Percentiles rank a stretch among this genome's conserved stretches.
Conservation (phyloP, 2,113 vertebrate species). For the Calidris pugnax region DNA sequence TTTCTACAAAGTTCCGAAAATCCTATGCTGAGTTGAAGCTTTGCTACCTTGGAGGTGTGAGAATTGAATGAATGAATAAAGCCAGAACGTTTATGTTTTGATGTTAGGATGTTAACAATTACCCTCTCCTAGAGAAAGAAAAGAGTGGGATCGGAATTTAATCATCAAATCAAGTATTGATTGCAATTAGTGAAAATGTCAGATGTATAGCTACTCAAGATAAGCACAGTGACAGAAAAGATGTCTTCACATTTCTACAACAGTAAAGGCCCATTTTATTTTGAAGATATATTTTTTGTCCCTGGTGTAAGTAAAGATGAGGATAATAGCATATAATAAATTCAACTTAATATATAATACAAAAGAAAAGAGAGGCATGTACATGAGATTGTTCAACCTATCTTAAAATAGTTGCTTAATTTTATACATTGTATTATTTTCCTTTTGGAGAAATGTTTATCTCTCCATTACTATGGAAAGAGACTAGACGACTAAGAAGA, state of each 20-base stretch:
- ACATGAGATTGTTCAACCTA: neutral
- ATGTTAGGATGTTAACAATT: neutral
- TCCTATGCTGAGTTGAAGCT: neutral
- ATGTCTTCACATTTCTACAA: neutral
- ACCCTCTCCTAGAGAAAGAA: neutral
- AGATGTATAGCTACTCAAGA: neutral
- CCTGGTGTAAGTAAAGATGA: neutral
- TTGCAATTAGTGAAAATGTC: conserved; percentile 16
- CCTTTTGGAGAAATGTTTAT: neutral
- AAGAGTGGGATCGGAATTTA: neutral
- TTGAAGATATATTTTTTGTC: neutral
- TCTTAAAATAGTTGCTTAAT: neutral
- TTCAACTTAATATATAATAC: neutral
- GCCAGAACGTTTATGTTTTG: neutral
- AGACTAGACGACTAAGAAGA: neutral
- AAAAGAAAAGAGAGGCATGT: neutral
- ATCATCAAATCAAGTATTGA: neutral
- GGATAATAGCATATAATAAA: neutral
- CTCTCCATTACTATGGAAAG: neutral
- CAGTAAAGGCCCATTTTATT: neutral
- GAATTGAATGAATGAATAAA: neutral
- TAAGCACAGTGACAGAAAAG: neutral
- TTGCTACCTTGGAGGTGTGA: neutral
- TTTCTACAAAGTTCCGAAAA: neutral
- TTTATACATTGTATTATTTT: neutral